A percentile compares a stretch with the other conserved stretches of the same genome.
Conservation (phyloP, 2,113 vertebrate species). For the Cyprinodon variegatus region DNA sequence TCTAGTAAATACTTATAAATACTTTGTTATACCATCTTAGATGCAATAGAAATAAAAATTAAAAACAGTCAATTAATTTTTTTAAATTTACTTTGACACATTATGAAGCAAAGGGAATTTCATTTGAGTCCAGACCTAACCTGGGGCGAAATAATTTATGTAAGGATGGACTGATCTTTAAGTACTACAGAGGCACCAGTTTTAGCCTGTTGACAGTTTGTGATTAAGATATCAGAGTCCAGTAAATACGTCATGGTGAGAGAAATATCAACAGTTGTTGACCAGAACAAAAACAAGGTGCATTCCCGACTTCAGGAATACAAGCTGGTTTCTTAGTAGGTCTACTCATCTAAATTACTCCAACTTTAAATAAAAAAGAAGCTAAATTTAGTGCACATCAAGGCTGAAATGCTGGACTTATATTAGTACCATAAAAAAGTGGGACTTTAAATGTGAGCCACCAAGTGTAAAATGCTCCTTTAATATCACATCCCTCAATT, state of each 20-base stretch:
- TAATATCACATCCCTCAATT: not conserved
- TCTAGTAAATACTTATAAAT: not conserved
- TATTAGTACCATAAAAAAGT: constrained; percentile 1
- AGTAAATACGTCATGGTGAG: too few relatives aligned
- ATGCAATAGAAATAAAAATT: not conserved
- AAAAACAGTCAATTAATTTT: not conserved
- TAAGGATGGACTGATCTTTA: too few relatives aligned
- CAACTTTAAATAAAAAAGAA: not conserved
- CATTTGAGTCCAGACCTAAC: not conserved
- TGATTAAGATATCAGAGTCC: too few relatives aligned
- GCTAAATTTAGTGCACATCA: not conserved
- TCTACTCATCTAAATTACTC: not conserved
- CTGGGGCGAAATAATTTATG: too few relatives aligned
- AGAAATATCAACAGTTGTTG: too few relatives aligned
- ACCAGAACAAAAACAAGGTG: too few relatives aligned
- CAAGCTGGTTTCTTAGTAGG: too few relatives aligned
- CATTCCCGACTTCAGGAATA: too few relatives aligned
- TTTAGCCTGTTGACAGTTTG: too few relatives aligned
- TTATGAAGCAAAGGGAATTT: not conserved
- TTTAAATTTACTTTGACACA: not conserved
- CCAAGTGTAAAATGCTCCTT: not conserved
- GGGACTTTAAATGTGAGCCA: not conserved
- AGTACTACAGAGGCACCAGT: too few relatives aligned
- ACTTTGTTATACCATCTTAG: not conserved
- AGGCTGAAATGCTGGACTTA: not conserved